These are phyloP conservation scores for Eudemis profundana DNA, from an alignment of 2,888 invertebrate genomes.

Conservation along the genomic window DNA sequence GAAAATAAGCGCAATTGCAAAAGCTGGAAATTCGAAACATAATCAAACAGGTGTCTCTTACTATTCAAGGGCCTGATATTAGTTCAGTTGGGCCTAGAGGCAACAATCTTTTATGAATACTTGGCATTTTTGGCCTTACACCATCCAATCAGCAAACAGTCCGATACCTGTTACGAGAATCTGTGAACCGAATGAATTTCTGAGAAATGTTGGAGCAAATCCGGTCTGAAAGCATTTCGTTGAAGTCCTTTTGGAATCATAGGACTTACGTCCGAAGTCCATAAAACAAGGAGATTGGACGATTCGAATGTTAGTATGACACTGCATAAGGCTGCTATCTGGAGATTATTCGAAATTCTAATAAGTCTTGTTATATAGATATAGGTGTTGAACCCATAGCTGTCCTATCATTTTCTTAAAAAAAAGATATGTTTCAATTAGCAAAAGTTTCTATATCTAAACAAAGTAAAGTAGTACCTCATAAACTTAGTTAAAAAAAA, in stretches of 20 bases:
- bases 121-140: conserved; percentile 2
- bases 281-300: conserved; percentile 5
- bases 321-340: no score
- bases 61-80: background rate
- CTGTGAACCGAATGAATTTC: conserved; percentile 33
- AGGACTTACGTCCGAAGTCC: background rate
- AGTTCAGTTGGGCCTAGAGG: no score
- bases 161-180: conserved; percentile 16
- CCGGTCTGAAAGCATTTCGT: conserved; percentile 42
- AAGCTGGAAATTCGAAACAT: background rate
- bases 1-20: background rate
- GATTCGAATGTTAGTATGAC: background rate
- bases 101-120: background rate
- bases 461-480: no score
- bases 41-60: background rate
- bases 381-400: no score
- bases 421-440: no score
- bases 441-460: no score
- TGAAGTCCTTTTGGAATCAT: conserved; percentile 23
- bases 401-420: no score
- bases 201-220: conserved; percentile 31
- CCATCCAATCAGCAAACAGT: conserved; percentile 19
- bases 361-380: background rate
- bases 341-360: background rate
- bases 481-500: no score